Base-by-base conservation (phyloP, 1,140 invertebrate species). In the Chrysomallon squamiferum region DNA sequence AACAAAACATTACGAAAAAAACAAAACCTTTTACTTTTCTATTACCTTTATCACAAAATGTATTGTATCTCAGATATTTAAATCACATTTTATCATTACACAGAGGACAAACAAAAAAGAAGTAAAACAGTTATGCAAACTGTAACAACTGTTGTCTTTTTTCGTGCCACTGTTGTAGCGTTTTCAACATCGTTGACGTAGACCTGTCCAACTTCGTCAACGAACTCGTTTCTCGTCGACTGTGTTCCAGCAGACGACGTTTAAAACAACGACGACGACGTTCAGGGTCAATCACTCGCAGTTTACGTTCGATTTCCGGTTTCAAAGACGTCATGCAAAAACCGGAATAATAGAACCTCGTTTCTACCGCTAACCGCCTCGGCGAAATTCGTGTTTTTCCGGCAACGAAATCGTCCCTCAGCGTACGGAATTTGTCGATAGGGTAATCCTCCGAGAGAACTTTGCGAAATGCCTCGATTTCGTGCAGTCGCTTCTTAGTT, bases 211-310 rank as follows among this genome's bases (percentile, higher is more conserved):
- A 27, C 50, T 54, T 54, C 22, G 50, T 27, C 25, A 54, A 27
- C 50, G 29, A 27, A 30, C 50, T 54, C n/a, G 50, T 54, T 22
- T 54, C 50, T 54, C 50, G n/a, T 13, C 50, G 22, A 22, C 50
- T 54, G 22, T 25, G 22, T 54, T 54, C 50, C n/a, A 54, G 50
- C 15, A 54, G 22, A 20, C 29, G 50, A 9, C 22, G 50, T 30
- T 54, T 54, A 25, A 54, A 27, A 4, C 22, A 18, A 27, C n/a
- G 22, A 25, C 50, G 22, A 25, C 15, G 15, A 5, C 50, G 22
- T 30, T 54, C 50, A 22, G 50, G 50, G 13, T 54, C 50, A 18
- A 27, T 54, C 22, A 54, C 9, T 22, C 29, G 22, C 50, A 54
- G 9, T 13, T 15, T 54, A 18, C 25, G 25, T 4, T 25, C 29